phyloP scores from a whole-genome alignment of 2,113 vertebrate genomes.

The Todiramphus saurophagus region DNA sequence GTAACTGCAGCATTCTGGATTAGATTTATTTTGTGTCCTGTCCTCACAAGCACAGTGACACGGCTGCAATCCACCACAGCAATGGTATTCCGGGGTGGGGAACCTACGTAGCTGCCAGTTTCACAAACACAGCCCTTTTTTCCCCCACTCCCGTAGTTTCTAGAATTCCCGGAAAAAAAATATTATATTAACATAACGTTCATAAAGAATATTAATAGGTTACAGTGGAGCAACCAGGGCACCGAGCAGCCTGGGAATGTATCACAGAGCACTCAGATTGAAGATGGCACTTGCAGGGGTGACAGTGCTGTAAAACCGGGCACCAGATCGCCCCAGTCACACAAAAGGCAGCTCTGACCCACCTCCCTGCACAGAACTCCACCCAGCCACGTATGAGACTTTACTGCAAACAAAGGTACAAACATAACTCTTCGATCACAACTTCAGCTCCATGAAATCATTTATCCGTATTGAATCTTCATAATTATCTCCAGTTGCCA shows the following conservation, averaged over 20 bases:
- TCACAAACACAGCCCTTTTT: slow-evolving; percentile 20
- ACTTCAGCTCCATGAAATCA: not conserved
- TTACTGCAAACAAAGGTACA: not conserved
- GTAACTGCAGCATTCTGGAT: not conserved
- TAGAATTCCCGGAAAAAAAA: not conserved
- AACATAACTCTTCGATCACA: not conserved
- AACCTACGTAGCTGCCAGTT: not conserved
- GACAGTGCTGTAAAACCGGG: not conserved
- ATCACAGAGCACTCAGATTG: not conserved
- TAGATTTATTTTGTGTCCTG: not conserved
- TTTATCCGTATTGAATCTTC: not conserved
- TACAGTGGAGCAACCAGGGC: slow-evolving; percentile 1
- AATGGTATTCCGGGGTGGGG: not conserved
- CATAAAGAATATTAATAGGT: not conserved
- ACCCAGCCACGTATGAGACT: accelerated
- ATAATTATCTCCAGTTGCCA: not conserved
- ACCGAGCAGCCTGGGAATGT: not conserved
- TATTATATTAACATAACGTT: not conserved
- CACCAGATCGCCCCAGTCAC: not conserved
- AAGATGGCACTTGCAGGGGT: not conserved
- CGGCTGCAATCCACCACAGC: not conserved
- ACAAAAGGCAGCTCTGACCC: not conserved
- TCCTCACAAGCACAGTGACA: not conserved
- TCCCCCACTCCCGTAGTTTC: slow-evolving; percentile 9
- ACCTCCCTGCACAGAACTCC: not conserved